Base-by-base conservation (phyloP, 2,888 invertebrate genomes). In the Leucania comma region DNA sequence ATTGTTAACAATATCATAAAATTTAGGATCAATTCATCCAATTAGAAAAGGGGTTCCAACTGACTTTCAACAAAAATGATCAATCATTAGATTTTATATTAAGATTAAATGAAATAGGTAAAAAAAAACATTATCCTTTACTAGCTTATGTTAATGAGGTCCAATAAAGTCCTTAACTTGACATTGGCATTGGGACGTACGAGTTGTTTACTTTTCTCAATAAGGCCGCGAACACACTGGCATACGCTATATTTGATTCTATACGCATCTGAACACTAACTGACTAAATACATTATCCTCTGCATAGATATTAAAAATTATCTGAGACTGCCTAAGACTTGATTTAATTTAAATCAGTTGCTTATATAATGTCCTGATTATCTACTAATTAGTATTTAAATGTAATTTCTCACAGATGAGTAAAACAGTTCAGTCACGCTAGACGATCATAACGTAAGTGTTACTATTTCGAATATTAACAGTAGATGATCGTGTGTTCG, bases 401-500 rank as follows among this genome's bases (percentile, higher is more conserved):
- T 2, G 5, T n/a, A 12, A 8, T 59, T 56, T 48, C 46, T n/a
- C 46, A 35, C 20, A 29, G 4, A 46, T 35, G 32, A 6, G 20
- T 54, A 26, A 14, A 42, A 26, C 68, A 51, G 22, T 56, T 24
- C 48, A 68, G 68, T 38, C 35, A 62, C 51, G 29, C 14, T 12
- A 29, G 57, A 56, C 4, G 35, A 8, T n/a, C 22, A 9, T 58
- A 14, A 42, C 38, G 10, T 60, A 75, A 61, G 51, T 59, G 46
- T 60, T 63, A 42, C 61, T 68, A 68, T 68, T 62, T 56, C 26
- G 42, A 77, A 64, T 73, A 73, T 73, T 57, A 77, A 48, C 48
- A 61, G 64, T 32, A 73, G 63, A 50, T 77, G 60, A 77, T 75
- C 71, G 75, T 79, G 68, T 79, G 62, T 63, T 56, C 65, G 51